Conservation (phyloP, 2,888 invertebrate genomes). For the Lutraria lutraria region DNA sequence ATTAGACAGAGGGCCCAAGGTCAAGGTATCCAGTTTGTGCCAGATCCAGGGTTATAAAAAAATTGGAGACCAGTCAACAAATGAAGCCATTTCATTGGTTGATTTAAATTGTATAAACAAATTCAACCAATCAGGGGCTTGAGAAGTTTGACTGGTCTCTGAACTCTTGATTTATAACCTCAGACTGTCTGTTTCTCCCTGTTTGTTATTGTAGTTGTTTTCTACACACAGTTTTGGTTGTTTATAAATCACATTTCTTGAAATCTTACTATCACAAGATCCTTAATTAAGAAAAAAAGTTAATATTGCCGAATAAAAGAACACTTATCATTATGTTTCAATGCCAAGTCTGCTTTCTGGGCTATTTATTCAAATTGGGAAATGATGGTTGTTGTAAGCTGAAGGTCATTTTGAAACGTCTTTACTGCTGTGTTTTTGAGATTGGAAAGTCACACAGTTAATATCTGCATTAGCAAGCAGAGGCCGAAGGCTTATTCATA, state of each 20-base stretch:
- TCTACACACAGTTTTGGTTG: constrained; percentile 5
- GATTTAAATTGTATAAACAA: no score
- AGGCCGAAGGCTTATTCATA: not conserved
- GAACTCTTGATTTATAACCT: no score
- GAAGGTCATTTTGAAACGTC: not conserved
- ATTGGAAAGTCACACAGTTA: not conserved
- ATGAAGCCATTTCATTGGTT: no score
- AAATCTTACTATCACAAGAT: not conserved
- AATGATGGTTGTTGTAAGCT: not conserved
- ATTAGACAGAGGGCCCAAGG: constrained; percentile 58
- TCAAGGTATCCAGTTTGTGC: constrained; percentile 61
- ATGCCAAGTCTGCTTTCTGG: not conserved
- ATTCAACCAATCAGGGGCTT: no score
- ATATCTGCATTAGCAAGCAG: not conserved
- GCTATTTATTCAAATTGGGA: not conserved
- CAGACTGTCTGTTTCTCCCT: constrained; percentile 27
- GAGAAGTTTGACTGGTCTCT: no score
- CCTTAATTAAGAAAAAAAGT: no score
- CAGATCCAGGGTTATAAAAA: not conserved
- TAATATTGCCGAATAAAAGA: not conserved
- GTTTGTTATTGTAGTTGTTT: constrained; percentile 42
- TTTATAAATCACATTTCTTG: not conserved
- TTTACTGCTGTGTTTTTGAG: not conserved
- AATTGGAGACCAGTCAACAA: no score
- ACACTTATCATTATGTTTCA: not conserved